Conservation (phyloP, 2,888 invertebrate genomes). For the Euplexia lucipara region DNA sequence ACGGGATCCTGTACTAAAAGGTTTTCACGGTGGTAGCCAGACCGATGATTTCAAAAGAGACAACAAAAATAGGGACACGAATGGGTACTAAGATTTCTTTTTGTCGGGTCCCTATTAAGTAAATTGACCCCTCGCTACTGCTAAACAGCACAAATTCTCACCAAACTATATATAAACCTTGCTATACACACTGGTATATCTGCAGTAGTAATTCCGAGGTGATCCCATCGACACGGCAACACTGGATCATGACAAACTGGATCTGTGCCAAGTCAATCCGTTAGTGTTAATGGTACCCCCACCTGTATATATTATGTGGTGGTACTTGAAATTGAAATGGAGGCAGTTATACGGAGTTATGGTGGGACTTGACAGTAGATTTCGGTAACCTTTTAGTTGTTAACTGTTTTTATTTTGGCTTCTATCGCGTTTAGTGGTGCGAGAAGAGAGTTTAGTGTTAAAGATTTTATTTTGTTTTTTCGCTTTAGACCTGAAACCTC, state of each 20-base stretch:
- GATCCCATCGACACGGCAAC: slow-evolving; percentile 51
- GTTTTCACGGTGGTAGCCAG: too few relatives aligned
- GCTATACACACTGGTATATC: slow-evolving; percentile 20
- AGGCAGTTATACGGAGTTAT: slow-evolving; percentile 49
- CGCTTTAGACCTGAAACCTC: not conserved
- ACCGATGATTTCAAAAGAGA: too few relatives aligned
- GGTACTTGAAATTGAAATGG: slow-evolving; percentile 54
- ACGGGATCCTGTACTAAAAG: too few relatives aligned
- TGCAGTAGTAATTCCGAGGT: slow-evolving; percentile 47
- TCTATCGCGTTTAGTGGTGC: slow-evolving; percentile 1
- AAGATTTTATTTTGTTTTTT: not conserved
- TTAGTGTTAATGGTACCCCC: slow-evolving; percentile 36
- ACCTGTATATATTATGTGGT: slow-evolving; percentile 54
- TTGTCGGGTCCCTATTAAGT: too few relatives aligned
- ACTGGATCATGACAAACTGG: slow-evolving; percentile 59
- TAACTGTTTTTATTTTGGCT: slow-evolving; percentile 22
- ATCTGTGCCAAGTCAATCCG: slow-evolving; percentile 54
- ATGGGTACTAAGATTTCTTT: too few relatives aligned
- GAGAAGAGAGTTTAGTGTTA: not conserved
- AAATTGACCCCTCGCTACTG: too few relatives aligned
- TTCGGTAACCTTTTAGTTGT: slow-evolving; percentile 25
- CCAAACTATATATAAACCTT: too few relatives aligned
- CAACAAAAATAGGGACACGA: too few relatives aligned
- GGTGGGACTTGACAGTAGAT: slow-evolving; percentile 28
- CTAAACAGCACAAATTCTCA: slow-evolving; percentile 5